Evolutionary conservation across 2,797 vertebrate genomes (phyloP).

Genomic region (Artibeus jamaicensis): DNA sequence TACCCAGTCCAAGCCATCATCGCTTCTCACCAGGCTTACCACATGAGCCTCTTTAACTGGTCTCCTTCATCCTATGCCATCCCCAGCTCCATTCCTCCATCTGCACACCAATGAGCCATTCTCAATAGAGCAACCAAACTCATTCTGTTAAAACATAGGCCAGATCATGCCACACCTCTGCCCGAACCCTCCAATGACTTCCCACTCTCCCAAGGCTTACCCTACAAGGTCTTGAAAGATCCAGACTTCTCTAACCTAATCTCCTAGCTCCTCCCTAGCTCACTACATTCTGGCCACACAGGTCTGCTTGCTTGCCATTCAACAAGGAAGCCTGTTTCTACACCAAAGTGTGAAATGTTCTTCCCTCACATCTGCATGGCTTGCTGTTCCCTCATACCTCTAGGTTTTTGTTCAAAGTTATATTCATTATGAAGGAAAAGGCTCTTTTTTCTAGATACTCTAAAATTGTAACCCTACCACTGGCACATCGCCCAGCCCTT

Average conservation of each 20-base stretch:
- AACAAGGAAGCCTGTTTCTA: background rate
- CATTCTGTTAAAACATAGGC: background rate
- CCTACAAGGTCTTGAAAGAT: background rate
- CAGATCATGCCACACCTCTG: background rate
- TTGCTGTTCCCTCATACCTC: background rate
- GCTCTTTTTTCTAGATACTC: background rate
- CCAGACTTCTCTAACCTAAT: background rate
- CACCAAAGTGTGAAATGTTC: background rate
- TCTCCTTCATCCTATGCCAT: background rate
- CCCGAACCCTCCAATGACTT: background rate
- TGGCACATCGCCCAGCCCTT: background rate
- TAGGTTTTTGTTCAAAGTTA: background rate
- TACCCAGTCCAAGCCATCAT: background rate
- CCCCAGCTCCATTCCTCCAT: background rate
- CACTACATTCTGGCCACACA: background rate
- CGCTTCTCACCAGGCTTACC: background rate
- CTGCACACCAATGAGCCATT: background rate
- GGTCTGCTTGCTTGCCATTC: background rate
- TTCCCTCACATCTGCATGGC: background rate
- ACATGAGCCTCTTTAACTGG: background rate
- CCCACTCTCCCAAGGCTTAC: background rate
- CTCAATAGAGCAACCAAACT: background rate
- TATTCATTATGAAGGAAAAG: background rate
- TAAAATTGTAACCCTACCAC: background rate
- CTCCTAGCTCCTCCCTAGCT: background rate